These are phyloP conservation scores for Drosophila atripex DNA, from an alignment of 2,888 invertebrate species.

Conservation along the genomic window DNA sequence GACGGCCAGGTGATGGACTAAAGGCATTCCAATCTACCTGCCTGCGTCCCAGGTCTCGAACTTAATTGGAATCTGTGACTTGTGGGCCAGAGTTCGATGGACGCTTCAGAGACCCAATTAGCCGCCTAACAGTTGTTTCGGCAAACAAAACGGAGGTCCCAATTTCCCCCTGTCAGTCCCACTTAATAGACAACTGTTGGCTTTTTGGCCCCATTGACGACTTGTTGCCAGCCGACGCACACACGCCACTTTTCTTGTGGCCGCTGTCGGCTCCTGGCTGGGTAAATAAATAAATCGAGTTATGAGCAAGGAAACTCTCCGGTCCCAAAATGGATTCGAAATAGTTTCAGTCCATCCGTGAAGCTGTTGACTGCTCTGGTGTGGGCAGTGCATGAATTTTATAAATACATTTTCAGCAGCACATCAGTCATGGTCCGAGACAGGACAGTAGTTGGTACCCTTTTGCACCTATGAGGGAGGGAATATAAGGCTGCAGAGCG, in stretches of 20 bases:
- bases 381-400: conserved; percentile 68
- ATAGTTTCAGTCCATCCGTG: conserved; percentile 30
- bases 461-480: background rate
- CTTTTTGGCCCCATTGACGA: conserved; percentile 60
- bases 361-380: conserved; percentile 44
- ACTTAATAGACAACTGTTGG: conserved; percentile 65
- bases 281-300: conserved; percentile 44
- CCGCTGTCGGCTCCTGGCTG: conserved; percentile 10
- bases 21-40: background rate
- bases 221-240: conserved; percentile 19
- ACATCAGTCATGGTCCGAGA: conserved; percentile 44
- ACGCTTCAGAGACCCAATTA: conserved; percentile 59
- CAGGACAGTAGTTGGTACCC: conserved; percentile 20
- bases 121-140: conserved; percentile 63
- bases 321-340: conserved; percentile 32
- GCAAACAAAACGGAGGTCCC: conserved; percentile 30
- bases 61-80: conserved; percentile 66
- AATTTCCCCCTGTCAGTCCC: conserved; percentile 44
- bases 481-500: background rate
- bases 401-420: conserved; percentile 70
- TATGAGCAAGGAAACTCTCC: conserved; percentile 29
- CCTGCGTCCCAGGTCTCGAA: conserved; percentile 29
- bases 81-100: conserved; percentile 50
- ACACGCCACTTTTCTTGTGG: conserved; percentile 5
- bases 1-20: conserved; percentile 6